phyloP scores from a whole-genome alignment of 1,140 invertebrate genomes.

The Drosophila yakuba region DNA sequence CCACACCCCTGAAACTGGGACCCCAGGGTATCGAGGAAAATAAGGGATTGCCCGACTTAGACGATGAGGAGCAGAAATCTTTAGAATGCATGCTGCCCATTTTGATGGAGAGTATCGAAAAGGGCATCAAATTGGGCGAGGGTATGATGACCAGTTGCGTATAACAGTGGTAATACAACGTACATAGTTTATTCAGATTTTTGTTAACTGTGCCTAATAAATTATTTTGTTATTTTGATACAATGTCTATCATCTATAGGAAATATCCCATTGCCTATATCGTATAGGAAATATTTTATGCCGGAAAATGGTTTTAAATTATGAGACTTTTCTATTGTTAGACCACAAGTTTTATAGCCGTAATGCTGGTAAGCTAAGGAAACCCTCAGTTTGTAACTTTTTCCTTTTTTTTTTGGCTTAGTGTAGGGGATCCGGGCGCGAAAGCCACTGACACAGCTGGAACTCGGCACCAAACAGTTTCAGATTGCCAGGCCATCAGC shows the following conservation, averaged over 20 bases:
- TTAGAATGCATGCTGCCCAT: slow-evolving; percentile 94
- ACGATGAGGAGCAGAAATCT: slow-evolving; percentile 92
- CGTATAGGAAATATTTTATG: too few relatives aligned
- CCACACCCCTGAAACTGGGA: slow-evolving; percentile 95
- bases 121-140: slow-evolving; percentile 89
- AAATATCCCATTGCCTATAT: too few relatives aligned
- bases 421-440: slow-evolving; percentile 5
- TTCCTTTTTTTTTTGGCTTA: background rate
- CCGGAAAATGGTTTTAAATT: background rate
- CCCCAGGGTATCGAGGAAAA: slow-evolving; percentile 96
- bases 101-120: slow-evolving; percentile 95
- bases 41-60: slow-evolving; percentile 94
- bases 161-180: background rate
- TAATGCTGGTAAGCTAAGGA: background rate
- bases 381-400: slow-evolving; percentile 17
- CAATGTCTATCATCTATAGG: too few relatives aligned
- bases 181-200: background rate
- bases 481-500: slow-evolving; percentile 62
- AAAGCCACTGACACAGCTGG: slow-evolving; percentile 38
- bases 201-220: background rate
- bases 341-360: background rate
- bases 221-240: too few relatives aligned
- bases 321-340: background rate
- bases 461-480: slow-evolving; percentile 1
- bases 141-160: background rate